Conservation (phyloP, 2,888 invertebrate genomes). For the Sarcophaga caerulescens region DNA sequence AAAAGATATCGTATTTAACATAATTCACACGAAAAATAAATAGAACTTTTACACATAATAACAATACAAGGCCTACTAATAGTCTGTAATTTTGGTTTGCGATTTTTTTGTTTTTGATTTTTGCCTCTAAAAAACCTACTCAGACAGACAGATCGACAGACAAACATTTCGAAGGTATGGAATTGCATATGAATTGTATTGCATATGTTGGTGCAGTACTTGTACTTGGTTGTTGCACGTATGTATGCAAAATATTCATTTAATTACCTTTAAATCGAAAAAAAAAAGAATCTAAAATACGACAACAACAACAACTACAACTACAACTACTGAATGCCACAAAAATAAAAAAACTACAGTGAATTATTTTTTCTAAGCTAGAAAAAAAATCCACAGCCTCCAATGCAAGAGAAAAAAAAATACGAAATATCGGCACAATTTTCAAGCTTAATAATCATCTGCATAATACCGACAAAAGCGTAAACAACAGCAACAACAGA, state of each 20-base stretch:
- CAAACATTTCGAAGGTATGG: constrained; percentile 26
- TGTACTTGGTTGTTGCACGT: not conserved
- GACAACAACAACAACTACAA: constrained; percentile 53
- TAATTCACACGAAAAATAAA: constrained; percentile 67
- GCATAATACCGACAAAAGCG: constrained; percentile 67
- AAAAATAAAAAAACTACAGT: constrained; percentile 29
- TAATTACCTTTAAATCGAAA: constrained; percentile 66
- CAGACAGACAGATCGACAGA: constrained; percentile 18
- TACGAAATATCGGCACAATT: constrained; percentile 62
- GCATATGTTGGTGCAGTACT: not conserved
- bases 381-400: not conserved
- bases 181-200: not conserved
- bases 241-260: constrained; percentile 65
- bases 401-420: constrained; percentile 24
- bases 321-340: too few species aligned
- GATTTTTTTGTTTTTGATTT: constrained; percentile 3
- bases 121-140: not conserved
- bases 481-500: constrained; percentile 59
- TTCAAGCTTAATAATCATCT: constrained; percentile 68
- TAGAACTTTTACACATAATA: constrained; percentile 67
- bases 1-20: constrained; percentile 51
- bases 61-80: constrained; percentile 61
- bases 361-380: constrained; percentile 46
- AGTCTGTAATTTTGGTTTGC: constrained; percentile 60
- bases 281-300: constrained; percentile 59